A percentile compares a stretch with the other conserved stretches of the same genome.
These are phyloP conservation scores for Lasioglossum leucozonium DNA, from an alignment of 2,888 invertebrate species.

Conservation along the genomic window DNA sequence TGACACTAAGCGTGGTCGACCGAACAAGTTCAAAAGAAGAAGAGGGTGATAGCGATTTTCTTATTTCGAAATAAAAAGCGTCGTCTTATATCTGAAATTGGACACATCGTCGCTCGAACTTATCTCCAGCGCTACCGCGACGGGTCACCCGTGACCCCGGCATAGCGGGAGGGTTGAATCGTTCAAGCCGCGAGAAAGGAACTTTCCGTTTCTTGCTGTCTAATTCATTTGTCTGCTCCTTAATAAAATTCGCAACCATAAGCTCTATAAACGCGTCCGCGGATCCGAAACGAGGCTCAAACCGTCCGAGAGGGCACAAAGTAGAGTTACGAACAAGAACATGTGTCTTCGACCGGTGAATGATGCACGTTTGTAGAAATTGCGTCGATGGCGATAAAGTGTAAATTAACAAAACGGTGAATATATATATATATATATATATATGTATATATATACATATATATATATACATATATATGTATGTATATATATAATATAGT, in stretches of 20 bases:
- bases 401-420: constrained; percentile 48
- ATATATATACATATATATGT: neutral
- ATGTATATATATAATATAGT: constrained; percentile 49
- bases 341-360: constrained; percentile 52
- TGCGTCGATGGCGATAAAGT: constrained; percentile 43
- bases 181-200: neutral
- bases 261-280: constrained; percentile 17
- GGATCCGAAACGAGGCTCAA: constrained; percentile 33
- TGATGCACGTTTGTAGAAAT: constrained; percentile 49
- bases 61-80: too few species aligned
- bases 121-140: too few species aligned
- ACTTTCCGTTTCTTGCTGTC: neutral
- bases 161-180: neutral
- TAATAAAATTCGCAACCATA: neutral
- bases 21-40: too few species aligned
- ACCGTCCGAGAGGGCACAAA: constrained; percentile 40
- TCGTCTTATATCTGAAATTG: too few species aligned
- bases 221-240: neutral
- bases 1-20: too few species aligned
- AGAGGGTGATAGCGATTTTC: too few species aligned
- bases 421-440: constrained; percentile 2
- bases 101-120: too few species aligned
- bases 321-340: constrained; percentile 36
- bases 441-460: constrained; percentile 16
- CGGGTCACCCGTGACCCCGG: too few species aligned